Conservation (phyloP, 2,797 vertebrate genomes). For the Sitta carolinensis region DNA sequence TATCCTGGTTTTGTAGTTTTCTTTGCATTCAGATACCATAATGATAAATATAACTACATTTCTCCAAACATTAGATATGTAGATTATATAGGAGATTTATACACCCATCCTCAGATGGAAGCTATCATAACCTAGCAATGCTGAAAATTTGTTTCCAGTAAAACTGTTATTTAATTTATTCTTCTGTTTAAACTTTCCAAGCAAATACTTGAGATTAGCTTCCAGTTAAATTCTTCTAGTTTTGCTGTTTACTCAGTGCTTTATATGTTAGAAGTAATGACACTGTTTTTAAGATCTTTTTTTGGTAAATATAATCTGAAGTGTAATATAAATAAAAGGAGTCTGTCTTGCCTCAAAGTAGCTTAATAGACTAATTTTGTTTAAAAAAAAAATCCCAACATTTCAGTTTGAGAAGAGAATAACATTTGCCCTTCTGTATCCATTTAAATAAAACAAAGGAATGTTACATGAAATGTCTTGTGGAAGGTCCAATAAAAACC, state of each 20-base stretch:
- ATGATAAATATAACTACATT: neutral
- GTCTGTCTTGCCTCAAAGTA: slow-evolving; percentile 56
- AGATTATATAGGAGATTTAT: neutral
- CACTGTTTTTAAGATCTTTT: slow-evolving; percentile 43
- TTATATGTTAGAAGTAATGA: slow-evolving; percentile 15
- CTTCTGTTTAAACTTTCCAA: slow-evolving; percentile 25
- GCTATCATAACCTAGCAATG: neutral
- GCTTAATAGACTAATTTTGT: slow-evolving; percentile 43
- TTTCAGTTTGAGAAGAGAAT: slow-evolving; percentile 46
- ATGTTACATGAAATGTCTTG: neutral
- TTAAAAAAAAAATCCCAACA: neutral
- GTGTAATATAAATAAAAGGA: slow-evolving; percentile 57
- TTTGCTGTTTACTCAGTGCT: slow-evolving; percentile 13
- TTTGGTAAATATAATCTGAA: slow-evolving; percentile 10
- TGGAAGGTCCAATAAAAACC: neutral
- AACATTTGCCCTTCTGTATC: slow-evolving; percentile 3
- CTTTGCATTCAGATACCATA: neutral
- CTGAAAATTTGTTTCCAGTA: slow-evolving; percentile 29
- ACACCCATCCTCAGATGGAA: neutral
- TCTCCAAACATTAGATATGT: neutral
- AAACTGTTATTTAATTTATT: slow-evolving; percentile 38
- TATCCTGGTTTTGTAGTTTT: neutral
- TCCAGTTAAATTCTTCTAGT: slow-evolving; percentile 33
- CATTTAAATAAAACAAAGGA: slow-evolving; percentile 18
- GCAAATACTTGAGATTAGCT: neutral